phyloP scores from a whole-genome alignment of 2,888 invertebrate species.

The Macropis europaea region DNA sequence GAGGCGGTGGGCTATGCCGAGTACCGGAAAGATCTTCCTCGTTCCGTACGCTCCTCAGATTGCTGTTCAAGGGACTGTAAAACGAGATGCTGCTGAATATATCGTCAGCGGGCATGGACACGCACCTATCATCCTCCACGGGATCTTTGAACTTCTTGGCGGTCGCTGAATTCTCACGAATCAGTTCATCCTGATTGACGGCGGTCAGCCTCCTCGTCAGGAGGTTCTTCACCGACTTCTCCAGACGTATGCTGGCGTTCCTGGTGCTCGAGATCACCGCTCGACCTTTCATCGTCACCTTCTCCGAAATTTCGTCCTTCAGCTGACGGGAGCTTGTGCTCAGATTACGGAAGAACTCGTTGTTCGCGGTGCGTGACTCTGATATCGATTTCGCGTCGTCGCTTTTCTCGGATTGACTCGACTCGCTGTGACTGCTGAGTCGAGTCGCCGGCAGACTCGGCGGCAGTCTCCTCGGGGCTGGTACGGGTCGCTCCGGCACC shows the following conservation, averaged over 20 bases:
- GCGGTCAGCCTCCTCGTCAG: slow-evolving; percentile 72
- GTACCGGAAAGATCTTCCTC: slow-evolving; percentile 70
- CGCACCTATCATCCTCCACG: slow-evolving; percentile 79
- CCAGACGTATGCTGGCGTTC: slow-evolving; percentile 81
- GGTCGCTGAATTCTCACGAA: slow-evolving; percentile 45
- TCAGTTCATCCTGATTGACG: slow-evolving; percentile 63
- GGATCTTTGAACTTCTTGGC: slow-evolving; percentile 55
- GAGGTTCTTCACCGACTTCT: slow-evolving; percentile 78
- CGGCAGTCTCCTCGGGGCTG: slow-evolving; percentile 69
- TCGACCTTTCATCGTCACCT: slow-evolving; percentile 80
- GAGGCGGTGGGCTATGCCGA: slow-evolving; percentile 81
- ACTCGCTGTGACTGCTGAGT: slow-evolving; percentile 67
- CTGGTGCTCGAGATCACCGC: slow-evolving; percentile 85
- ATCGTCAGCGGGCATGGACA: slow-evolving; percentile 83
- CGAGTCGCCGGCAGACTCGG: slow-evolving; percentile 39
- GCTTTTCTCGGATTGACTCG: slow-evolving; percentile 69
- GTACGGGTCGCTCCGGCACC: slow-evolving; percentile 67
- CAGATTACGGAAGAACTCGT: slow-evolving; percentile 71
- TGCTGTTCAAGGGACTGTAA: slow-evolving; percentile 81
- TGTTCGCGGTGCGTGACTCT: slow-evolving; percentile 50
- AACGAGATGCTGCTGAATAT: slow-evolving; percentile 85
- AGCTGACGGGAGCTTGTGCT: slow-evolving; percentile 80
- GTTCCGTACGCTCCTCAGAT: slow-evolving; percentile 68
- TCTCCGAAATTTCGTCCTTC: slow-evolving; percentile 81
- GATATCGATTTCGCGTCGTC: slow-evolving; percentile 64